Evolutionary conservation across 2,113 vertebrate genomes (phyloP).

Genomic region (Pteropus alecto): DNA sequence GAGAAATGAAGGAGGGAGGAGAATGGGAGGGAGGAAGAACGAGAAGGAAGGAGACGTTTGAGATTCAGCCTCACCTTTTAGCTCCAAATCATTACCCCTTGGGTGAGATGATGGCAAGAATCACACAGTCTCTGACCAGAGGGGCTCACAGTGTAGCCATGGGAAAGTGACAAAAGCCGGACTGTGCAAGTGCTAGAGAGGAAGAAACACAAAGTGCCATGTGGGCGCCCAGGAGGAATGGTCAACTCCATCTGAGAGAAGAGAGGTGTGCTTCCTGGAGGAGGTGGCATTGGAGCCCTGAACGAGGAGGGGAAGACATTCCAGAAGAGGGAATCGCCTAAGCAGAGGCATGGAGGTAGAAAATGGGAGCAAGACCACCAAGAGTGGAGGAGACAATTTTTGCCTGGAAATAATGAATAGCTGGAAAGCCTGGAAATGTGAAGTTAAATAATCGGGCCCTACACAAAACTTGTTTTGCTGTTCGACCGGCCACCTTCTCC

Average conservation of each 20-base stretch:
- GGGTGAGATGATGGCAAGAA: neutral
- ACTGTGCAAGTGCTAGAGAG: neutral
- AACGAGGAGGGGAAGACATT: neutral
- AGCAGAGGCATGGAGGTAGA: neutral
- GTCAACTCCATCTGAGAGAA: neutral
- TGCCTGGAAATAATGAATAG: neutral
- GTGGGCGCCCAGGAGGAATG: neutral
- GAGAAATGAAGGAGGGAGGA: neutral
- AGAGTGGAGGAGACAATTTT: neutral
- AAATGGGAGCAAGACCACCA: neutral
- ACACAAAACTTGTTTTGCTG: neutral
- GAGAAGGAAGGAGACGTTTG: neutral
- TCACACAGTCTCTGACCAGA: neutral
- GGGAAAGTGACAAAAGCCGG: neutral
- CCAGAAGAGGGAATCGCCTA: neutral
- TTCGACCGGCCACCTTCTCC: neutral
- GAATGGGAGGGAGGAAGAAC: neutral
- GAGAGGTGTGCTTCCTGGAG: neutral
- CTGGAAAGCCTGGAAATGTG: neutral
- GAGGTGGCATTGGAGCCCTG: neutral
- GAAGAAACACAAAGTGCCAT: neutral
- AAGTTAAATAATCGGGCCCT: neutral
- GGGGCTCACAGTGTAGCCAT: neutral
- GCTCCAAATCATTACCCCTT: neutral
- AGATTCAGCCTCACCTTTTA: neutral